Conservation (phyloP, 92 coral and sea anemone species). For the Porites rus region DNA sequence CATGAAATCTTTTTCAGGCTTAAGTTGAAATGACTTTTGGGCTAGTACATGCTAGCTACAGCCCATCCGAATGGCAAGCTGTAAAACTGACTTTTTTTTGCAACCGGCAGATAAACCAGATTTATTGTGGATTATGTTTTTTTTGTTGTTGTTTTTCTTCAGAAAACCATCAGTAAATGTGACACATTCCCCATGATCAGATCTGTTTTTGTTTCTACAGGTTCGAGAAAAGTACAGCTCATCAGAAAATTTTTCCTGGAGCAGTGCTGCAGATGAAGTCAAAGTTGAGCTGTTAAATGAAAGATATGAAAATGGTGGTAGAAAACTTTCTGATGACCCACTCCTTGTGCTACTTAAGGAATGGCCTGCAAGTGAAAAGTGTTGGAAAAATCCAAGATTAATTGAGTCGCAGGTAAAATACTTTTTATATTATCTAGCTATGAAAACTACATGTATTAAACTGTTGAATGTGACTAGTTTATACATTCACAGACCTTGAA, state of each 20-base stretch:
- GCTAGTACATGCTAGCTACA: no score
- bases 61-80: no score
- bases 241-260: constrained; percentile 69
- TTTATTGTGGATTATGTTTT: no score
- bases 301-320: constrained; percentile 69
- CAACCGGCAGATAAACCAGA: no score
- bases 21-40: no score
- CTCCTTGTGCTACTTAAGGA: constrained; percentile 77
- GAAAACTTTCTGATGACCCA: constrained; percentile 62
- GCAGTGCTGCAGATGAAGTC: constrained; percentile 89
- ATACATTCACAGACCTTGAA: no score
- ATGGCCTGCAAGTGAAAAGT: constrained; percentile 80
- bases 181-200: not conserved
- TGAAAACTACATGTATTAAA: not conserved
- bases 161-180: not conserved
- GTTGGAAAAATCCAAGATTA: constrained; percentile 66
- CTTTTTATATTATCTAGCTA: not conserved
- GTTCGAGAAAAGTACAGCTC: constrained; percentile 79
- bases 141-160: no score
- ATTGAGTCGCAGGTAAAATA: constrained; percentile 66
- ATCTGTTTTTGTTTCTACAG: constrained; percentile 25
- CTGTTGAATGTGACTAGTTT: not conserved
- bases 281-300: constrained; percentile 69
- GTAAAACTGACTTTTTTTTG: no score
- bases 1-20: no score